Base-by-base conservation (phyloP, 2,888 invertebrate species). In the Zygothrica quintamaculata region DNA sequence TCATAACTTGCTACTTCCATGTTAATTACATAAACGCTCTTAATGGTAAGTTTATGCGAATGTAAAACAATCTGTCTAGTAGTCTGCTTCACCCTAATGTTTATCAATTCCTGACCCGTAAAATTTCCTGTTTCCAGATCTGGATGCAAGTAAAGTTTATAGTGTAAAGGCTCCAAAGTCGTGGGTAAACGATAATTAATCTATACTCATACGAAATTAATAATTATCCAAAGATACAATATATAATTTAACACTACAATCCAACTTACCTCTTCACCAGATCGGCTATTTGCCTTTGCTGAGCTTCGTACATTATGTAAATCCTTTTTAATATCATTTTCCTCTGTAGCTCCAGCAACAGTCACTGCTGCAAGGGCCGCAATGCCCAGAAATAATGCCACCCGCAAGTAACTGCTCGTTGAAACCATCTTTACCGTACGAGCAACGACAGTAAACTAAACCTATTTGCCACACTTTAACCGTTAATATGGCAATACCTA, bases 141-240 rank as follows among this genome's bases (percentile, higher is more conserved):
- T 0, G 96, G 96, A 77, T 93, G 91, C 47, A 96, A 90, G 42
- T 91, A 91, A 2, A 97, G 89, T 57, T 94, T 93, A 87, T 96
- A 96, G 61, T 93, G 92, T 9, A 89, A 76, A 0, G 96, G 96
- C 46, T 90, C 87, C 0, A 95, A 90, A 39, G 92, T 87, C 43
- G 89, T 90, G 1, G 95, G 94, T n/a, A 96, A 88, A 12, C 93
- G 88, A 61, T 89, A 89, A 44, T 88, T 48, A 22, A 74, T 71
- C 88, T 88, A 25, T 1, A 22, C 37, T 16, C n/a, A 39, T 8
- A 22, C 18, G 5, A 22, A 22, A 22, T n/a, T n/a, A n/a, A n/a
- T n/a, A n/a, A n/a, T n/a, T n/a, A n/a, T n/a, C n/a, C n/a, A n/a
- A n/a, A n/a, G n/a, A n/a, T n/a, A n/a, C n/a, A n/a, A n/a, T n/a